Base-by-base conservation (phyloP, 2,113 vertebrate species). In the Tricholaema leucomelas region DNA sequence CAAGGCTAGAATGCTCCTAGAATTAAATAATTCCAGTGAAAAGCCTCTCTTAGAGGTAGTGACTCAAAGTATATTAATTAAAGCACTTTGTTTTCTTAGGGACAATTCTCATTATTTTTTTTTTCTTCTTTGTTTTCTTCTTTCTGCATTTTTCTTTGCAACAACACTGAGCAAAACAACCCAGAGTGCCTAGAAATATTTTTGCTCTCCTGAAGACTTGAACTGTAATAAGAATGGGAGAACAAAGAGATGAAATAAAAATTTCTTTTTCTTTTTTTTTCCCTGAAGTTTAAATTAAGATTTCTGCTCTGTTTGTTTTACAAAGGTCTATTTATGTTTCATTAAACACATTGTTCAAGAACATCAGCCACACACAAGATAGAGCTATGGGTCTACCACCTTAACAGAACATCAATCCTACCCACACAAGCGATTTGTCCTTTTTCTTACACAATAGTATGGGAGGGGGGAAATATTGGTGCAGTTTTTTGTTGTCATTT, bases 281-380 rank as follows among this genome's bases (percentile, higher is more conserved):
- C 46, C 3, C 13, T 79, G 15, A 56, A 5, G 6, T 82, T 92
- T 76, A 87, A 80, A 79, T 89, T 63, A 66, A 85, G 19, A 35
- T 81, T 70, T 79, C 44, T 76, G 4, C 18, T 89, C n/a, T n/a
- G n/a, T n/a, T 81, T 35, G n/a, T 81, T 92, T 84, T 87, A 75
- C 27, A 82, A 25, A 76, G 46, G 7, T 36, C 54, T 75, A 10
- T 56, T 83, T 81, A 20, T 20, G 7, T 65, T 81, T n/a, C 61
- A 54, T 25, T 30, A 85, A 89, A 44, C 12, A 56, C 0, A 6
- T 69, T 65, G 76, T 58, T 75, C 75, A 75, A 75, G 66, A 65
- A 16, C 82, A 17, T 73, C 0, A 3, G 13, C 16, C 21, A 36
- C 28, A 30, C 10, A 18, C 0, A 10, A 48, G 66, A 48, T 1